Evolutionary conservation across 2,888 invertebrate genomes (phyloP).

Genomic region (Julus scandinavius): DNA sequence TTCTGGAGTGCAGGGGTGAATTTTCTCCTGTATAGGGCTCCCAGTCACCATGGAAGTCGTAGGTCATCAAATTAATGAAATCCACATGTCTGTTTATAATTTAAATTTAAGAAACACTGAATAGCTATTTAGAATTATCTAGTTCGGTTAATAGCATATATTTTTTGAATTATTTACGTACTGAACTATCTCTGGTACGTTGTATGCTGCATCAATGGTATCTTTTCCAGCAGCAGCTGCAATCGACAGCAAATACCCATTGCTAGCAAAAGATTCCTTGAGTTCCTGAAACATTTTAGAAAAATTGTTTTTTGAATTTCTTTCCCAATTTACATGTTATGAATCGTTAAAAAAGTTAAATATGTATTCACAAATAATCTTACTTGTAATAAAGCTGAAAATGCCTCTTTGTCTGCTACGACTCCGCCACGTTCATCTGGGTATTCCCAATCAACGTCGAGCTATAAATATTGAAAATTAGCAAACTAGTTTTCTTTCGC

Average conservation of each 20-base stretch:
- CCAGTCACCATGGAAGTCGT: constrained; percentile 64
- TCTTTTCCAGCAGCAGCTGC: constrained; percentile 72
- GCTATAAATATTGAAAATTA: neutral
- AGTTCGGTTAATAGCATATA: neutral
- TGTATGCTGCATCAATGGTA: constrained; percentile 70
- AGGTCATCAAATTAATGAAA: constrained; percentile 64
- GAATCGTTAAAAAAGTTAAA: neutral
- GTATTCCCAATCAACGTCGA: constrained; percentile 51
- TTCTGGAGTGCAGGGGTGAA: constrained; percentile 62
- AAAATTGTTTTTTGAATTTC: neutral
- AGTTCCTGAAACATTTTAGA: constrained; percentile 67
- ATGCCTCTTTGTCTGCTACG: constrained; percentile 18
- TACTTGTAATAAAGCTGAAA: neutral
- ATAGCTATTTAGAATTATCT: neutral
- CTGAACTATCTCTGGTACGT: constrained; percentile 71
- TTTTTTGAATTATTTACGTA: constrained; percentile 61
- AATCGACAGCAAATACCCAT: constrained; percentile 71
- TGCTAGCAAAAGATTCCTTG: constrained; percentile 69
- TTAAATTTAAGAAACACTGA: neutral
- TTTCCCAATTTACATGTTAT: too few species aligned
- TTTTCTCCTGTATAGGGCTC: constrained; percentile 62
- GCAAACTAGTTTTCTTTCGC: constrained; percentile 60
- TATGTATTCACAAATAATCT: neutral
- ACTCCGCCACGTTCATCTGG: constrained; percentile 33
- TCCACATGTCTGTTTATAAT: constrained; percentile 61